These are phyloP conservation scores for mouse (Mus musculus) DNA, from an alignment of 2,113 vertebrate genomes.

Conservation along the genomic window DNA sequence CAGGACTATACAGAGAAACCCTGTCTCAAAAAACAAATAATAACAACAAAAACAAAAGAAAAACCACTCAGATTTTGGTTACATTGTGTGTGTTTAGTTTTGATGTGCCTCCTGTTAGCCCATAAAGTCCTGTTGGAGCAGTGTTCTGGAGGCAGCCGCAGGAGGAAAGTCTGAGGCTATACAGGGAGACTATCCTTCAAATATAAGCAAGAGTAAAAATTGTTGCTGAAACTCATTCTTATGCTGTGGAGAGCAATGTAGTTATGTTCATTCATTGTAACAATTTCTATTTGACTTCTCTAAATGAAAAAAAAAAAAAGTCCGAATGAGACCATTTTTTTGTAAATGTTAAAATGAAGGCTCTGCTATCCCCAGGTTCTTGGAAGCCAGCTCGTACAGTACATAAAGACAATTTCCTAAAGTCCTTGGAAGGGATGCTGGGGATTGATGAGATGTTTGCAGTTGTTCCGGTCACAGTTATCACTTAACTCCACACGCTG, in stretches of 20 bases:
- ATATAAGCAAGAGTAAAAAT: not conserved
- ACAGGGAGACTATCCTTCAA: not conserved
- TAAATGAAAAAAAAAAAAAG: constrained; percentile 1
- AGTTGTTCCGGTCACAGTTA: constrained; percentile 31
- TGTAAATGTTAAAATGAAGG: constrained; percentile 44
- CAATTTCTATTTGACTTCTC: constrained; percentile 3
- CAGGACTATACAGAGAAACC: too few relatives aligned
- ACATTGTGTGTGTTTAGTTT: not conserved
- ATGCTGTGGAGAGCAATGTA: not conserved
- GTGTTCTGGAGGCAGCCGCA: not conserved
- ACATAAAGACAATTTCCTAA: not conserved
- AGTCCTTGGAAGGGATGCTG: constrained; percentile 11
- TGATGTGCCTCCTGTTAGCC: constrained; percentile 13
- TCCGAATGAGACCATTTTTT: constrained; percentile 33
- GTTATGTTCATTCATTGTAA: not conserved
- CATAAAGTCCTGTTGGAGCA: not conserved
- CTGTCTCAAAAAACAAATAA: not conserved
- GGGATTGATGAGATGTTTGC: constrained; percentile 32
- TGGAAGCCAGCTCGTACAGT: not conserved
- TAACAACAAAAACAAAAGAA: not conserved
- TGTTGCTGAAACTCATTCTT: constrained; percentile 14
- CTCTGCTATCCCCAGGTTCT: not conserved
- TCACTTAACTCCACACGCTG: not conserved
- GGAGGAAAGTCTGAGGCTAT: not conserved
- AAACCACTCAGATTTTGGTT: not conserved